Base-by-base conservation (phyloP, 2,888 invertebrate species). In the Thumatha senex region DNA sequence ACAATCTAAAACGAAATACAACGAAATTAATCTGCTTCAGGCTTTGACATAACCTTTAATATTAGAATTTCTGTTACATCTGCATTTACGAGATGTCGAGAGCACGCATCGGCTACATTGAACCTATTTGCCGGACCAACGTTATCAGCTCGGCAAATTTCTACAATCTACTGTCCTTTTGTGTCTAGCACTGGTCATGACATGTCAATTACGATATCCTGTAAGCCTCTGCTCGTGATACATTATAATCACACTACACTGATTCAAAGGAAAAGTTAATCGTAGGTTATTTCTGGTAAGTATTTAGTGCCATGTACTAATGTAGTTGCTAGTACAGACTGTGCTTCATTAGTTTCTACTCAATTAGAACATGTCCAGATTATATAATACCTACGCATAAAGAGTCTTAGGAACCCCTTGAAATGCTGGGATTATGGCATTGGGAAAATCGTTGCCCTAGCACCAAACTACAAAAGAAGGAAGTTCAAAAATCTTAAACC, bases 161-260 rank as follows among this genome's bases (percentile, higher is more conserved):
- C 87, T 84, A 87, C 86, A 89, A 89, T 89, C 84, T 88, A 83
- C 74, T 77, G 76, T 84, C 86, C 85, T 87, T 24, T 90, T 90
- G 85, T 86, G 76, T 61, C 78, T 78, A 72, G 80, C 65, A 77
- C 84, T 89, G 89, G 78, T 78, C 79, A 76, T 89, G 90, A 89
- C 89, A 89, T 84, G 86, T 89, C 89, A 86, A 89, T 89, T 89
- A 89, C 78, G 84, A 80, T 86, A 82, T 82, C 85, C 84, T 85
- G 76, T 60, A 72, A 74, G 72, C 68, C 62, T 61, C 56, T 62
- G 62, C 67, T 67, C 68, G 66, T 68, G 70, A 57, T 58, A 64
- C 61, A 66, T 67, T 58, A 62, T 58, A 62, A 61, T 59, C 55
- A 66, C 50, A 59, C 51, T 39, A 53, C 50, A 52, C 61, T 58